Base-by-base conservation (phyloP, 2,888 invertebrate genomes). In the Crossocerus cetratus region DNA sequence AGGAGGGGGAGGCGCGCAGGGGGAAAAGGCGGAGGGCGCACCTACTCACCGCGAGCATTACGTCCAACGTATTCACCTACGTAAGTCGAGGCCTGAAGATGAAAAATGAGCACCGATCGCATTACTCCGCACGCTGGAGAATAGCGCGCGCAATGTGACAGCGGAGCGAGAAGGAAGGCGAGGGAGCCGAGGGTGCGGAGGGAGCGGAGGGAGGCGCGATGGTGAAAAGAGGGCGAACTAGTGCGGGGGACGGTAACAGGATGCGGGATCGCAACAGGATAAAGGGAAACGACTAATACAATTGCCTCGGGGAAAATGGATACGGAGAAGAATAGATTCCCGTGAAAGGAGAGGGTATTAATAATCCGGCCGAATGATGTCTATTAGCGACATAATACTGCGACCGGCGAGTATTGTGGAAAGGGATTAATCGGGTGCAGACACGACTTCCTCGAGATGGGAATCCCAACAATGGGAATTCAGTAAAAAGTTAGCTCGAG, bases 211-310 rank as follows among this genome's bases (percentile, higher is more conserved):
- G n/a, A n/a, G n/a, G n/a, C n/a, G n/a, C n/a, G n/a, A n/a, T 32
- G 32, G 32, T 8, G 42, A 70, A 70, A 60, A 59, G 66, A 55
- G 65, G 66, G 32, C 59, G 69, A 66, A 22, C 49, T 66, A 60
- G 65, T 60, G 56, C n/a, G 43, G 21, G 13, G 44, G 66, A 66
- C 45, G 18, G 44, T 22, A 32, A 32, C 32, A 32, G 32, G 32
- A 32, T 32, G 16, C 56, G 42, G 43, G 18, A 18, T 13, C 54
- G 20, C 43, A 32, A 32, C 32, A 32, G 32, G 32, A 32, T 32
- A 21, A 49, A n/a, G n/a, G 49, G 8, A 49, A 49, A 49, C 49
- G 49, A 16, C n/a, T n/a, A 49, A 49, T 49, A 18, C 49, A 49
- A 18, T 16, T n/a, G 49, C 16, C 49, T 49, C 49, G 49, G n/a